Evolutionary conservation across 2,888 invertebrate species (phyloP).

Genomic region (Mesorhabditis sp.): DNA sequence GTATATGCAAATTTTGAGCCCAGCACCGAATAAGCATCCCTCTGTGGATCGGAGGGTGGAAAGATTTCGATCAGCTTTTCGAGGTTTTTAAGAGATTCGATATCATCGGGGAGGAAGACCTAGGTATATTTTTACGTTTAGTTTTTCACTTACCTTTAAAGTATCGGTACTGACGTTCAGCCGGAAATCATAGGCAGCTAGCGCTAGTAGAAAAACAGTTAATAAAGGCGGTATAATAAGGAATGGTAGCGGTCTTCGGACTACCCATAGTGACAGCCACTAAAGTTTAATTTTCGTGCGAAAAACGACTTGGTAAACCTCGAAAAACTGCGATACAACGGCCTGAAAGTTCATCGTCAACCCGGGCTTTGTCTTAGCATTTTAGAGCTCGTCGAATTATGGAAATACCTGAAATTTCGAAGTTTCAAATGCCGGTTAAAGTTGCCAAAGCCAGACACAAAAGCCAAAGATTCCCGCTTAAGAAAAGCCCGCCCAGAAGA

Average conservation of each 20-base stretch:
- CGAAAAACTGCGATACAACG: constrained; percentile 51
- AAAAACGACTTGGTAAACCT: constrained; percentile 25
- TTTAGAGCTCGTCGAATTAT: too few species aligned
- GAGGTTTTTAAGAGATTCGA: constrained; percentile 44
- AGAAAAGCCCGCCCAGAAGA: too few species aligned
- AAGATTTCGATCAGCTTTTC: constrained; percentile 45
- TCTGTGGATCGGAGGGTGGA: constrained; percentile 48
- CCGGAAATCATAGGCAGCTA: constrained; percentile 30
- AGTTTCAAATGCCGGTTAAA: too few species aligned
- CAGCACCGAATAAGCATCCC: constrained; percentile 54
- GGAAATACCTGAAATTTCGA: too few species aligned
- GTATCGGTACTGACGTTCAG: constrained; percentile 39
- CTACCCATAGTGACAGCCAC: constrained; percentile 50
- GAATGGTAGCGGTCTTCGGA: constrained; percentile 52
- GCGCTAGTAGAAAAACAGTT: constrained; percentile 27
- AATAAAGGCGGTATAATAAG: constrained; percentile 44
- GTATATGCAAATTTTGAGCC: constrained; percentile 53
- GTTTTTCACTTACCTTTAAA: constrained; percentile 9
- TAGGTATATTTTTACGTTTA: constrained; percentile 10
- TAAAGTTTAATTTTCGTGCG: constrained; percentile 20
- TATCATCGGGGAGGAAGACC: constrained; percentile 56
- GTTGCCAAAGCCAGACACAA: too few species aligned
- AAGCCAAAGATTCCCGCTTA: too few species aligned
- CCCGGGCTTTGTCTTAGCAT: neutral
- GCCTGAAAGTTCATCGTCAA: constrained; percentile 46